phyloP scores from a whole-genome alignment of 2,888 invertebrate species.

The Lordiphosa andalusiaca region DNA sequence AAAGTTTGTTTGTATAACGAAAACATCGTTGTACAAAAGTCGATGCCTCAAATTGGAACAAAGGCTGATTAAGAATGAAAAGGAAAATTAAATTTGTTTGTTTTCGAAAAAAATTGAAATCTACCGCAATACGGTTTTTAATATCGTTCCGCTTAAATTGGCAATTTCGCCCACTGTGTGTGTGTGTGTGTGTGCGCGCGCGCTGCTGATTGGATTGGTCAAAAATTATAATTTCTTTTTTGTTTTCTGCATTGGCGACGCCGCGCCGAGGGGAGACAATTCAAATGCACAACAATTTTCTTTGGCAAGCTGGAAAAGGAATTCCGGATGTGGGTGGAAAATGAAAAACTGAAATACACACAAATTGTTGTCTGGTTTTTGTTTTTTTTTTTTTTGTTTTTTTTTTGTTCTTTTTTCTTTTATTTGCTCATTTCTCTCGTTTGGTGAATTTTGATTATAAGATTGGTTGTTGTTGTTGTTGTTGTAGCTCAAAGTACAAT shows the following conservation, averaged over 20 bases:
- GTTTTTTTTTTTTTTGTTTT: conserved; percentile 45
- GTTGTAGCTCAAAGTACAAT: conserved; percentile 49
- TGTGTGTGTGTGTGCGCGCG: not conserved
- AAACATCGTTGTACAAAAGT: too few relatives aligned
- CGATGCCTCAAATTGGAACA: too few relatives aligned
- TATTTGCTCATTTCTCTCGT: conserved; percentile 72
- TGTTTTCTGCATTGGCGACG: conserved; percentile 30
- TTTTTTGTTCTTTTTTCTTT: conserved; percentile 62
- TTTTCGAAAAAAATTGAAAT: too few relatives aligned
- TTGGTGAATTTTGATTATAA: conserved; percentile 70
- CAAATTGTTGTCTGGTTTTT: conserved; percentile 44
- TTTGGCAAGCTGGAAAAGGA: conserved; percentile 59
- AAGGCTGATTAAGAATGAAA: too few relatives aligned
- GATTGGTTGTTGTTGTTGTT: conserved; percentile 53
- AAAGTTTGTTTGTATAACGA: too few relatives aligned
- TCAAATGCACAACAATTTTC: conserved; percentile 65
- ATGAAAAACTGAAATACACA: conserved; percentile 67
- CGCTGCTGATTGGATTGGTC: conserved; percentile 49
- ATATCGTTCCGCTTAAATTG: conserved; percentile 7
- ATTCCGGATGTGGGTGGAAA: conserved; percentile 18
- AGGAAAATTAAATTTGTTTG: too few relatives aligned
- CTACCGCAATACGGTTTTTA: not conserved
- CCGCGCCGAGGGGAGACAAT: conserved; percentile 66
- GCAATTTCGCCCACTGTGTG: conserved; percentile 18
- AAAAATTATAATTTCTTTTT: conserved; percentile 31